Percentiles rank a stretch among this genome's conserved stretches.
Conservation (phyloP, 2,113 vertebrate genomes). For the Burhinus oedicnemus region DNA sequence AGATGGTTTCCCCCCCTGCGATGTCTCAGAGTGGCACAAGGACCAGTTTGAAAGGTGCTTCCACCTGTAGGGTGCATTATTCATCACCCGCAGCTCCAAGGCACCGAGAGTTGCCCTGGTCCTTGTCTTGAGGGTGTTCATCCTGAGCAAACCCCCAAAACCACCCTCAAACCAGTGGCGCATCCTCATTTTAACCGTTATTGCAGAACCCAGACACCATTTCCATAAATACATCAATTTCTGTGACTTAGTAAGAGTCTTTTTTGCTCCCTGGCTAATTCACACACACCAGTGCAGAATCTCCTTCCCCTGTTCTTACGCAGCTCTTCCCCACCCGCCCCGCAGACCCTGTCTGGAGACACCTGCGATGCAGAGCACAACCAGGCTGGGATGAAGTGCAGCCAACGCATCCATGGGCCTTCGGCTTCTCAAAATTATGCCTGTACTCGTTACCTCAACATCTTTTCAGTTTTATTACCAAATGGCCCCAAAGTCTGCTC, state of each 20-base stretch:
- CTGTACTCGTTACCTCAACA: rapidly evolving
- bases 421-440: neutral
- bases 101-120: rapidly evolving
- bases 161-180: neutral
- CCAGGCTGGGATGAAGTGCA: neutral
- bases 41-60: neutral
- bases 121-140: neutral
- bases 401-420: neutral
- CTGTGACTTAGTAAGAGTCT: too few species aligned
- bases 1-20: neutral
- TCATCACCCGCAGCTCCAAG: rapidly evolving
- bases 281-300: neutral
- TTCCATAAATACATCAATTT: neutral
- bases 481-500: neutral
- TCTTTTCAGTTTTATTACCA: neutral
- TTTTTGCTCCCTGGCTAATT: rapidly evolving
- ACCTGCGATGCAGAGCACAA: neutral
- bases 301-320: rapidly evolving
- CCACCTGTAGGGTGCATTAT: rapidly evolving
- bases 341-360: rapidly evolving
- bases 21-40: neutral
- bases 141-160: neutral
- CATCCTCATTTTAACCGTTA: rapidly evolving
- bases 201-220: rapidly evolving
- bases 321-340: neutral